Conservation (phyloP, 2,888 invertebrate genomes). For the Allolobophora icterica region DNA sequence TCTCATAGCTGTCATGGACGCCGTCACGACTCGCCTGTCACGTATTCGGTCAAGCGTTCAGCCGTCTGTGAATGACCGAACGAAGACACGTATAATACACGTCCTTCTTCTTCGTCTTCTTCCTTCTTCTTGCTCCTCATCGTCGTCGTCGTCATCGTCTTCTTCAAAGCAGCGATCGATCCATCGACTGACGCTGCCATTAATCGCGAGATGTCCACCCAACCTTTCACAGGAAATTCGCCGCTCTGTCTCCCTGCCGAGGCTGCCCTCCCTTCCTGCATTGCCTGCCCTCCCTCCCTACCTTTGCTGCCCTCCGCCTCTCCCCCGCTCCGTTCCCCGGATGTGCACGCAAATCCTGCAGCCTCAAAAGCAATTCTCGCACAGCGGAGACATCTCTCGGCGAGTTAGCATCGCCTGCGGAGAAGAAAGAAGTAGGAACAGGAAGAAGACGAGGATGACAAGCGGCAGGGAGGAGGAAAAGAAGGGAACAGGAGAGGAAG, state of each 20-base stretch:
- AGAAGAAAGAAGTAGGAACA: background rate
- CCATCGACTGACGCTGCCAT: background rate
- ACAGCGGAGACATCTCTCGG: background rate
- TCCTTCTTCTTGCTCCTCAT: background rate
- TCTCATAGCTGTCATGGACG: background rate
- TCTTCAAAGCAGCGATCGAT: background rate
- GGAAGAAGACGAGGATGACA: background rate
- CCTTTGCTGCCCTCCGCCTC: background rate
- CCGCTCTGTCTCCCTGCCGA: background rate
- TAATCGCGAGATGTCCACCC: conserved; percentile 5
- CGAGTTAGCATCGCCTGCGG: conserved; percentile 4
- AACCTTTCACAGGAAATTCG: conserved; percentile 17
- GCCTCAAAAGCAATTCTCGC: background rate
- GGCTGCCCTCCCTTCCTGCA: background rate
- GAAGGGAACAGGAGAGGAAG: too few relatives aligned
- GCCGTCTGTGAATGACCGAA: background rate
- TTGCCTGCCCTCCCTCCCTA: background rate
- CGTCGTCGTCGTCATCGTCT: background rate
- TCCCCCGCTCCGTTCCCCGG: background rate
- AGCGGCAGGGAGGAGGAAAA: too few relatives aligned
- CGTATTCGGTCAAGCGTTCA: conserved; percentile 6
- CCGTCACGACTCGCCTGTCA: conserved; percentile 5
- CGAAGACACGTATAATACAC: background rate
- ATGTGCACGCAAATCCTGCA: background rate
- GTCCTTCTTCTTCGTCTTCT: background rate